phyloP scores from a whole-genome alignment of 2,113 vertebrate species.

The Isurus oxyrinchus region DNA sequence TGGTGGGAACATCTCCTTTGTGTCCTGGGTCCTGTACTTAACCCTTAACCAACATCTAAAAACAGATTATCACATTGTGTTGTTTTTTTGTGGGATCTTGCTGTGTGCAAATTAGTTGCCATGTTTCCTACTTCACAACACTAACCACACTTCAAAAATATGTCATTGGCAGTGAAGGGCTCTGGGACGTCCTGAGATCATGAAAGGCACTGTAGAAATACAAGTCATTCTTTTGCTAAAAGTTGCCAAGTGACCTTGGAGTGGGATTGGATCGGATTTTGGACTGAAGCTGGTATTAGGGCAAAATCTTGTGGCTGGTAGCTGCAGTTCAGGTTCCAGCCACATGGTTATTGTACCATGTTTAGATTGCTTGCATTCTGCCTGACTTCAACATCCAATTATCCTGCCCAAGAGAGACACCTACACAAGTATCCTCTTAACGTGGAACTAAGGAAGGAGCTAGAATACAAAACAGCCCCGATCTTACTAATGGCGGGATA shows the following conservation, averaged over 20 bases:
- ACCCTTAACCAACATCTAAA: background rate
- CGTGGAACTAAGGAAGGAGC: background rate
- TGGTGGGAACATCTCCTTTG: background rate
- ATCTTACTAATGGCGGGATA: background rate
- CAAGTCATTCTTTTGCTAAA: background rate
- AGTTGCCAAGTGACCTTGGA: background rate
- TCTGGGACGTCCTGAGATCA: background rate
- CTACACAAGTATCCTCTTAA: background rate
- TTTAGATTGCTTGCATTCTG: background rate
- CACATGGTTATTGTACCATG: background rate
- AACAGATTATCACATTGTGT: background rate
- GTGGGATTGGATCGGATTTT: background rate
- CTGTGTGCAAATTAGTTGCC: background rate
- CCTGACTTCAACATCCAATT: background rate
- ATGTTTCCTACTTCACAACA: background rate
- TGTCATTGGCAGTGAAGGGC: background rate
- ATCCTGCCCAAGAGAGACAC: background rate
- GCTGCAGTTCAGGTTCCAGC: background rate
- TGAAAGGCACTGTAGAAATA: background rate
- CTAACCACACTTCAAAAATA: background rate
- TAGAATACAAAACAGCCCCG: background rate
- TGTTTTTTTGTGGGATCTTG: background rate
- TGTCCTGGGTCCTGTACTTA: background rate
- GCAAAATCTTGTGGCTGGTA: background rate
- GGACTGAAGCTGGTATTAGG: background rate